Percentiles rank a stretch among this genome's conserved stretches.
These are phyloP conservation scores for Mamestra configurata DNA, from an alignment of 1,140 invertebrate genomes.

Conservation along the genomic window DNA sequence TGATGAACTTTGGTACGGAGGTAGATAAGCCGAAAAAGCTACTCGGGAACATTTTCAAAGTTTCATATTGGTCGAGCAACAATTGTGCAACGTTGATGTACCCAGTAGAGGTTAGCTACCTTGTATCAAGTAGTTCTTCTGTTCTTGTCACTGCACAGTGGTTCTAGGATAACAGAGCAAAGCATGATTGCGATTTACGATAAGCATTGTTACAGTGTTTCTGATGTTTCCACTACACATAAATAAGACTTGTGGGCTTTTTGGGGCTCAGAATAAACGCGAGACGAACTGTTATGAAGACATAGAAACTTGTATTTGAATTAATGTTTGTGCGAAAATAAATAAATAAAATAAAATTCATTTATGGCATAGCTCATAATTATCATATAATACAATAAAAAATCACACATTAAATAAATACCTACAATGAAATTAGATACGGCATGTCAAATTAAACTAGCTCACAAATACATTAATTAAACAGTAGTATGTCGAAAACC, in stretches of 20 bases:
- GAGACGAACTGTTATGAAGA: neutral
- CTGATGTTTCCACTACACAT: neutral
- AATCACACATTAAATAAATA: too few relatives aligned
- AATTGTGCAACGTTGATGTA: neutral
- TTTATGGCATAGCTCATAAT: neutral
- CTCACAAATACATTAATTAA: too few relatives aligned
- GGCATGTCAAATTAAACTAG: too few relatives aligned
- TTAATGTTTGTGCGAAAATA: neutral
- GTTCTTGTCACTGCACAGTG: neutral
- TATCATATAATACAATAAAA: too few relatives aligned
- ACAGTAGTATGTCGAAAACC: too few relatives aligned
- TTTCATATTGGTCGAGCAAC: neutral
- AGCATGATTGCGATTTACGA: conserved; percentile 27
- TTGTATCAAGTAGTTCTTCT: neutral
- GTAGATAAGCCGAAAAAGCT: too few relatives aligned
- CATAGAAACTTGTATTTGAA: neutral
- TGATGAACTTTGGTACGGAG: too few relatives aligned
- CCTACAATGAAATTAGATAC: too few relatives aligned
- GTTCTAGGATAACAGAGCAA: neutral
- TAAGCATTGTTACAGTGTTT: conserved; percentile 13
- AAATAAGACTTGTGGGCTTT: neutral
- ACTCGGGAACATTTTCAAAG: too few relatives aligned
- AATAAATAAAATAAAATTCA: neutral
- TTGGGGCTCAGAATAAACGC: neutral
- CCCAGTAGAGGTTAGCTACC: neutral